A percentile compares a stretch with the other conserved stretches of the same genome.
These are phyloP conservation scores for Lissocephala sabroskyi DNA, from an alignment of 2,888 invertebrate genomes.

Conservation along the genomic window DNA sequence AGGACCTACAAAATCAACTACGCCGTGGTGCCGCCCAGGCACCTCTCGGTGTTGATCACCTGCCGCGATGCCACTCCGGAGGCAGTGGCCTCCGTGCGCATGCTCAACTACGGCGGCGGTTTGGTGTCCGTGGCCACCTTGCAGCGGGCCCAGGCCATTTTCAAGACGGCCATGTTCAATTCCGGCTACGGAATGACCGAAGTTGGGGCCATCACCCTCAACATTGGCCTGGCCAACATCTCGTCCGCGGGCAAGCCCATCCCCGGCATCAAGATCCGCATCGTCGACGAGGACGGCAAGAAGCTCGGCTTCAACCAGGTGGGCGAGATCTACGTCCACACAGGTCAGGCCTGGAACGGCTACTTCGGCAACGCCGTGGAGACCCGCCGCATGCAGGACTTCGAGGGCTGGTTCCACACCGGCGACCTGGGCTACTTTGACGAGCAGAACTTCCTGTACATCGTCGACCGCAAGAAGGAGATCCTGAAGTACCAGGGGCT, in stretches of 20 bases:
- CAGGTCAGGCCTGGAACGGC: slow-evolving; percentile 51
- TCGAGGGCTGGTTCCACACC: slow-evolving; percentile 63
- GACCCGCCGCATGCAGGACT: slow-evolving; percentile 48
- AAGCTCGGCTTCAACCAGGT: slow-evolving; percentile 39
- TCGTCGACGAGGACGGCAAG: slow-evolving; percentile 52
- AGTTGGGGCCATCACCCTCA: slow-evolving; percentile 36
- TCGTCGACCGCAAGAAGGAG: slow-evolving; percentile 68
- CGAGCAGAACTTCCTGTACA: slow-evolving; percentile 54
- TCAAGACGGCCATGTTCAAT: slow-evolving; percentile 36
- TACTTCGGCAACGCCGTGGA: slow-evolving; percentile 59
- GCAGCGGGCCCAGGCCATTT: slow-evolving; percentile 37
- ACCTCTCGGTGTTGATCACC: slow-evolving; percentile 40
- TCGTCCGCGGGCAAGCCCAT: slow-evolving; percentile 47
- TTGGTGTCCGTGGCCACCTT: slow-evolving; percentile 33
- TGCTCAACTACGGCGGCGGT: slow-evolving; percentile 51
- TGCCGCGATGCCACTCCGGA: slow-evolving; percentile 36
- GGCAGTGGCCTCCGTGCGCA: slow-evolving; percentile 36
- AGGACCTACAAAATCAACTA: slow-evolving; percentile 52
- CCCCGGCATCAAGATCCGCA: slow-evolving; percentile 42
- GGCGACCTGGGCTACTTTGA: slow-evolving; percentile 70
- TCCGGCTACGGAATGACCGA: slow-evolving; percentile 61
- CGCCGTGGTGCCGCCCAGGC: slow-evolving; percentile 40
- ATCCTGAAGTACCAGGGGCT: slow-evolving; percentile 62
- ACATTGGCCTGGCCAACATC: slow-evolving; percentile 37
- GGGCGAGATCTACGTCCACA: slow-evolving; percentile 62